phyloP scores from a whole-genome alignment of 2,113 vertebrate species.

The Atrichornis clamosus region DNA sequence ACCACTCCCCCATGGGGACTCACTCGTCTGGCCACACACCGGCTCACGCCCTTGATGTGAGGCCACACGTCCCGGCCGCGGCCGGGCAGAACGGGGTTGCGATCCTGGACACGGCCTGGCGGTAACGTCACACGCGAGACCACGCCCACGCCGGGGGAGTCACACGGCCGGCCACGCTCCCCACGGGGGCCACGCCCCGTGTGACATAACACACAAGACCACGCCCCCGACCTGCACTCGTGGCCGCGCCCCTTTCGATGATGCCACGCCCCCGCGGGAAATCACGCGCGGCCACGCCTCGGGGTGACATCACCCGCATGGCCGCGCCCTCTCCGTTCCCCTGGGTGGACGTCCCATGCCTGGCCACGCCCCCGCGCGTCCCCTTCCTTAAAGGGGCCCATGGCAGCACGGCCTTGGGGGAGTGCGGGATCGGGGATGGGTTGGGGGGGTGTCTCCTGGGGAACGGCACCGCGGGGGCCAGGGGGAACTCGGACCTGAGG shows the following conservation, averaged over 20 bases:
- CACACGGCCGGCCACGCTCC: background rate
- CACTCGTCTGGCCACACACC: too few relatives aligned
- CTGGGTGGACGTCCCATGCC: rapidly evolving
- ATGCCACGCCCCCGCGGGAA: background rate
- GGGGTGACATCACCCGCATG: background rate
- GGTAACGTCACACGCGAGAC: rapidly evolving
- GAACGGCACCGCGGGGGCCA: background rate
- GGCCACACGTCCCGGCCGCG: background rate
- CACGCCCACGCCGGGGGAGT: background rate
- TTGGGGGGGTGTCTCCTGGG: too few relatives aligned
- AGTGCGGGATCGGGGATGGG: too few relatives aligned
- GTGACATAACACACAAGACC: too few relatives aligned
- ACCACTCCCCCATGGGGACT: too few relatives aligned
- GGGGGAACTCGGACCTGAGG: too few relatives aligned
- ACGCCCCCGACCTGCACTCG: background rate
- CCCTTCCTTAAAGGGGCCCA: background rate
- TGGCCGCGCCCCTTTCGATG: too few relatives aligned
- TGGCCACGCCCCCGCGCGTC: background rate
- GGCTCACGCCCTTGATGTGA: background rate
- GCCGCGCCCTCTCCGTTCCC: rapidly evolving
- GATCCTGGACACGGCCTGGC: rapidly evolving
- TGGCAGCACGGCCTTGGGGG: too few relatives aligned
- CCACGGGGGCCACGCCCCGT: too few relatives aligned
- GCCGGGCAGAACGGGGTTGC: rapidly evolving
- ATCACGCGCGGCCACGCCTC: too few relatives aligned